Conservation (phyloP, 2,113 vertebrate genomes). For the Epinephelus cyanopodus region DNA sequence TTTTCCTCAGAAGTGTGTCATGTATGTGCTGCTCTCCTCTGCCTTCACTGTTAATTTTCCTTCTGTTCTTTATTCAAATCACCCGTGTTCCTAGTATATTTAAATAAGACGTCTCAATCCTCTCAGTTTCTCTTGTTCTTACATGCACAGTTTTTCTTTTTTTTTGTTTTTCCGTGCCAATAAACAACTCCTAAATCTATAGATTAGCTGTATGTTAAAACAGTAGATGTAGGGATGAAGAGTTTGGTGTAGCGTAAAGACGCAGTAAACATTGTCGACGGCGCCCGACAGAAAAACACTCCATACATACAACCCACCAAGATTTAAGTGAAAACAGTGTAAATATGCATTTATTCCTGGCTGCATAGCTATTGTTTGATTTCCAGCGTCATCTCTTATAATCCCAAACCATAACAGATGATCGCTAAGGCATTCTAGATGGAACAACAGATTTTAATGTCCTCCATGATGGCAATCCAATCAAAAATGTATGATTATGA, state of each 20-base stretch:
- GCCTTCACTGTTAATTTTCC: background rate
- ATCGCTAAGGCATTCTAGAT: constrained; percentile 69
- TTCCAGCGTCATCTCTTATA: constrained; percentile 65
- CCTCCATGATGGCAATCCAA: constrained; percentile 73
- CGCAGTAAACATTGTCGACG: constrained; percentile 48
- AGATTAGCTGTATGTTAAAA: constrained; percentile 56
- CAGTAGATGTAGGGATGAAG: constrained; percentile 20
- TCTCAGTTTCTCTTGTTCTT: background rate
- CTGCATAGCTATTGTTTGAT: constrained; percentile 49
- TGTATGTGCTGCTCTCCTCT: background rate
- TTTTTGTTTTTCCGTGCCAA: constrained; percentile 17
- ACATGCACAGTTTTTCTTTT: background rate
- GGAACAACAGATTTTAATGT: constrained; percentile 75
- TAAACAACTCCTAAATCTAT: constrained; percentile 51
- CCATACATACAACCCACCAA: constrained; percentile 41
- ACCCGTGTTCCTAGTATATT: background rate
- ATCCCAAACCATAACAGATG: constrained; percentile 77
- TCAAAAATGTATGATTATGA: constrained; percentile 77
- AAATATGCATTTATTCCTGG: constrained; percentile 53
- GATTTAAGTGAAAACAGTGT: constrained; percentile 44
- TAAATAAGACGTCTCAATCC: background rate
- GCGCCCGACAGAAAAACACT: constrained; percentile 21
- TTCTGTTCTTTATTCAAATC: background rate
- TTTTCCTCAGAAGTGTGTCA: background rate
- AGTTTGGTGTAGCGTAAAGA: constrained; percentile 10